These are phyloP conservation scores for Tupaia tana DNA, from an alignment of 2,113 vertebrate species.

Conservation along the genomic window DNA sequence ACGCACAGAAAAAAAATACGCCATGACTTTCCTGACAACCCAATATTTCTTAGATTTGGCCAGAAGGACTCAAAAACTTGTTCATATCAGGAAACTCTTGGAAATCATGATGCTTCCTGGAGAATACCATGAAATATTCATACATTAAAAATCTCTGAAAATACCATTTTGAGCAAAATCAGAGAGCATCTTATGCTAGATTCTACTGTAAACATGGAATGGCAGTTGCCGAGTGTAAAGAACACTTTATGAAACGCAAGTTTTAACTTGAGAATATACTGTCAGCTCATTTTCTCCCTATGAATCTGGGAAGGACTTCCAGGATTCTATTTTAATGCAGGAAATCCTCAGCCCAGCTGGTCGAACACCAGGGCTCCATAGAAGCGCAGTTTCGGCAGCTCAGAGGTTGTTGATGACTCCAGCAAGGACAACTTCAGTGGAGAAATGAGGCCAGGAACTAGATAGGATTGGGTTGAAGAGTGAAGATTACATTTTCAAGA, in stretches of 20 bases:
- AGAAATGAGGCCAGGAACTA: neutral
- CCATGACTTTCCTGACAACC: no score
- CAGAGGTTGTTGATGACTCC: conserved; percentile 4
- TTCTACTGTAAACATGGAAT: neutral
- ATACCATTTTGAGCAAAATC: neutral
- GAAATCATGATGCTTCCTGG: neutral
- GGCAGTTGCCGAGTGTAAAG: neutral
- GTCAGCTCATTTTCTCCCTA: neutral
- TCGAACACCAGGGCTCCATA: conserved; percentile 20
- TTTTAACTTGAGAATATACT: conserved; percentile 28
- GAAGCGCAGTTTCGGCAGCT: neutral
- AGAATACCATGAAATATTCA: neutral
- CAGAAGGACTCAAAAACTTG: neutral
- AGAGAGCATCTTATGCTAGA: neutral
- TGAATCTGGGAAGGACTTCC: neutral
- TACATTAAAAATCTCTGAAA: conserved; percentile 13
- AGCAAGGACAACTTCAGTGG: conserved; percentile 35
- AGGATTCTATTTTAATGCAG: conserved; percentile 54
- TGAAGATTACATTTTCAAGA: conserved; percentile 17
- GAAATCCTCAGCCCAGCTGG: conserved; percentile 38
- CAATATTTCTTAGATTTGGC: neutral
- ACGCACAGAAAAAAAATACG: no score
- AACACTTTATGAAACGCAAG: conserved; percentile 34
- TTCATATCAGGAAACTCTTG: neutral
- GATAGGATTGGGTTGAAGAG: neutral